Conservation (phyloP, 2,113 vertebrate genomes). For the Engraulis encrasicolus region DNA sequence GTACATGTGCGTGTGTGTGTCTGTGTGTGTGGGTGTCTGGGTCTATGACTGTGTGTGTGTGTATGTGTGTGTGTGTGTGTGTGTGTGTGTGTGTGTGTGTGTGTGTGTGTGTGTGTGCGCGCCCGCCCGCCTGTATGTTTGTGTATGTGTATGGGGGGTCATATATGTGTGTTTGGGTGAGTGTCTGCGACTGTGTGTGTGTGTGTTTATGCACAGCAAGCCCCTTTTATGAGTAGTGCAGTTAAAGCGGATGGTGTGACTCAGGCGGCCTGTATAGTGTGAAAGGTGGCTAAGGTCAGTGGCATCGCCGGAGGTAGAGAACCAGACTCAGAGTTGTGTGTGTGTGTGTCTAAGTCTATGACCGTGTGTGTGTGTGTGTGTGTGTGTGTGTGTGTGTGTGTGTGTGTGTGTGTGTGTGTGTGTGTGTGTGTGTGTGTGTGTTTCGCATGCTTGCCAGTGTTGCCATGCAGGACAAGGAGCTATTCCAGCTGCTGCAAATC, state of each 20-base stretch:
- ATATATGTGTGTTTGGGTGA: background rate
- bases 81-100: background rate
- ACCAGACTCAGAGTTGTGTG: too few relatives aligned
- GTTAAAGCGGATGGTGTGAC: background rate
- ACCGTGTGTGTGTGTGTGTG: too few relatives aligned
- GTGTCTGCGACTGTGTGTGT: background rate
- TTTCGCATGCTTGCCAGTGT: constrained; percentile 63
- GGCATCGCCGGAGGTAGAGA: constrained; percentile 38
- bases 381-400: too few relatives aligned
- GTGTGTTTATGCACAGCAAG: background rate
- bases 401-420: too few relatives aligned
- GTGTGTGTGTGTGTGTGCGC: too few relatives aligned
- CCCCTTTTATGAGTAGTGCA: background rate
- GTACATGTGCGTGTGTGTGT: background rate
- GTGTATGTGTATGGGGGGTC: background rate
- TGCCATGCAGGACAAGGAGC: constrained; percentile 28
- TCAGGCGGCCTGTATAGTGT: constrained; percentile 20
- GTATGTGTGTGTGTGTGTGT: background rate
- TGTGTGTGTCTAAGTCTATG: too few relatives aligned
- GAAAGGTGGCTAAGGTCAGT: constrained; percentile 40
- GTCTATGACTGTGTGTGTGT: constrained; percentile 6
- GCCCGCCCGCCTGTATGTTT: background rate
- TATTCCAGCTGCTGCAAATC: constrained; percentile 34
- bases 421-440: constrained; percentile 19
- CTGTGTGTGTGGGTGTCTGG: too few relatives aligned